A percentile compares a stretch with the other conserved stretches of the same genome.
Conservation (phyloP, 2,113 vertebrate genomes). For the Hucho hucho region DNA sequence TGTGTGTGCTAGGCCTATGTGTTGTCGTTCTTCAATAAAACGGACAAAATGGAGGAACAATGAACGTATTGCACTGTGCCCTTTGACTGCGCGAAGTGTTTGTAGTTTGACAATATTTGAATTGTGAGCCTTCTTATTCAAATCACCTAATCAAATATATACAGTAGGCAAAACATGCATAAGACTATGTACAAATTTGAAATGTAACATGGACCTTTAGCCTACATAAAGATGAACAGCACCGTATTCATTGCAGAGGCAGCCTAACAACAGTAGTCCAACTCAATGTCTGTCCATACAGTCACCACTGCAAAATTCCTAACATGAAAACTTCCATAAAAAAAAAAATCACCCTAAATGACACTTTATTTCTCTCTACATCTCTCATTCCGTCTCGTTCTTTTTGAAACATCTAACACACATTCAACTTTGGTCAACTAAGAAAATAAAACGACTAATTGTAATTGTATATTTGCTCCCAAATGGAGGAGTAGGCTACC, state of each 20-base stretch:
- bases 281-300: background rate
- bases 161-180: background rate
- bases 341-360: background rate
- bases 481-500: slow-evolving; percentile 31
- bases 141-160: background rate
- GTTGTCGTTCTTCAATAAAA: background rate
- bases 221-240: background rate
- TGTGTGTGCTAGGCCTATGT: background rate
- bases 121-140: background rate
- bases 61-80: background rate
- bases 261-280: background rate
- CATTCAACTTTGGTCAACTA: slow-evolving; percentile 44
- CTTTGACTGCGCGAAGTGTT: background rate
- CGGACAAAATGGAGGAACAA: background rate
- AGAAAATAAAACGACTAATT: slow-evolving; percentile 30
- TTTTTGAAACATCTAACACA: slow-evolving; percentile 4
- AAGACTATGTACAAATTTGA: background rate
- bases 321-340: background rate
- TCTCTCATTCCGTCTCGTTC: background rate
- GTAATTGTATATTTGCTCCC: background rate
- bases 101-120: no score
- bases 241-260: background rate
- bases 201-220: background rate
- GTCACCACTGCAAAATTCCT: background rate
- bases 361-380: background rate